phyloP scores from a whole-genome alignment of 1,140 invertebrate genomes.

The Leptoteleia sp. region DNA sequence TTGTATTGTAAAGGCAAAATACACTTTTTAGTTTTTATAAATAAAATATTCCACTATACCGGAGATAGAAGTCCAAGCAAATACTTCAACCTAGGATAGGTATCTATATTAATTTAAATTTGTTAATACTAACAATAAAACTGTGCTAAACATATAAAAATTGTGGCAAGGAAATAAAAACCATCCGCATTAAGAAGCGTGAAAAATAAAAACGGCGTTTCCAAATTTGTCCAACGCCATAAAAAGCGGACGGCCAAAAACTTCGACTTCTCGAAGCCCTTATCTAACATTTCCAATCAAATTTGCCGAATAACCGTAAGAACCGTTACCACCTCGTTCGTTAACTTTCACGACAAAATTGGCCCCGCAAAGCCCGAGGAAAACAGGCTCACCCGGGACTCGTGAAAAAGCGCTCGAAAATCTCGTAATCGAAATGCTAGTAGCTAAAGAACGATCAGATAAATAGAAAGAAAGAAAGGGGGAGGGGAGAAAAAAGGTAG shows the following conservation, averaged over 20 bases:
- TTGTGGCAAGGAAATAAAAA: too few species aligned
- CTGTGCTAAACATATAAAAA: too few species aligned
- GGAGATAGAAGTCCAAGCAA: too few species aligned
- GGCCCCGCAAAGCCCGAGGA: constrained; percentile 24
- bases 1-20: too few species aligned
- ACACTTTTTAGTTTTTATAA: too few species aligned
- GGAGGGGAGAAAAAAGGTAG: too few species aligned
- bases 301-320: constrained; percentile 25
- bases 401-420: constrained; percentile 46
- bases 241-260: background rate
- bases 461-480: too few species aligned
- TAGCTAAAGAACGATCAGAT: constrained; percentile 62
- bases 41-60: too few species aligned
- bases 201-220: background rate
- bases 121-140: too few species aligned
- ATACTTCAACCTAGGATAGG: too few species aligned
- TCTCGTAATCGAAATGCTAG: constrained; percentile 55
- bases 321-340: constrained; percentile 33
- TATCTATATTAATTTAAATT: too few species aligned
- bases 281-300: constrained; percentile 21
- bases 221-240: background rate
- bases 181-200: too few species aligned
- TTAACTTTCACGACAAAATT: constrained; percentile 44
- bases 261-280: background rate
- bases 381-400: constrained; percentile 10